Conservation (phyloP, 2,113 vertebrate species). For the Sylvia atricapilla region DNA sequence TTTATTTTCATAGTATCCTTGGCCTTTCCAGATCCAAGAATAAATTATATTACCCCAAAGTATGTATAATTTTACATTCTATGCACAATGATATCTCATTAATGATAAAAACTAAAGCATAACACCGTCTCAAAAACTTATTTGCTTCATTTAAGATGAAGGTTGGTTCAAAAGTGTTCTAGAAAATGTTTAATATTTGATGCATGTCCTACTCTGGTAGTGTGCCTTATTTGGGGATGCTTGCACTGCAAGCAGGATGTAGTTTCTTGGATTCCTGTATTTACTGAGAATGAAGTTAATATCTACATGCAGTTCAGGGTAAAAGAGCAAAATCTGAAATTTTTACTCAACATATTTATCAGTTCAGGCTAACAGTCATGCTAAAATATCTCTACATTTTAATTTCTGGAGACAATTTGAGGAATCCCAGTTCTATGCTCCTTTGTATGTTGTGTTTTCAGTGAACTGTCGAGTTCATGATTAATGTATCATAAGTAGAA, state of each 20-base stretch:
- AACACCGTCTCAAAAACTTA: fast-evolving
- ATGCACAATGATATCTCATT: not conserved
- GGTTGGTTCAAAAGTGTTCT: not conserved
- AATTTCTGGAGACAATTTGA: not conserved
- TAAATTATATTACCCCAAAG: not conserved
- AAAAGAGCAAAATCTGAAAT: not conserved
- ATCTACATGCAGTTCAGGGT: not conserved
- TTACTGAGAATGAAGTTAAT: not conserved
- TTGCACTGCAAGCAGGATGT: not conserved
- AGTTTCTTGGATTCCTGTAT: not conserved
- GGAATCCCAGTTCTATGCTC: not conserved
- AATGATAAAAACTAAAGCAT: not conserved
- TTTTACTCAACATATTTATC: not conserved
- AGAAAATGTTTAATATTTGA: not conserved
- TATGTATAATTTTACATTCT: not conserved
- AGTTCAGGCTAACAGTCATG: not conserved
- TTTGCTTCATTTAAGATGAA: not conserved
- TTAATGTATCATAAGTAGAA: not conserved
- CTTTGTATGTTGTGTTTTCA: not conserved
- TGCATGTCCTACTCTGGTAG: not conserved
- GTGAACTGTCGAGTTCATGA: not conserved
- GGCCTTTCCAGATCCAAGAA: not conserved
- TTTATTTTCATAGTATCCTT: not conserved
- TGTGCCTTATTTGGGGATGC: not conserved
- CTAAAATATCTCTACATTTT: not conserved